Evolutionary conservation across 2,113 vertebrate species (phyloP).

Genomic region (Larimichthys polyactis): DNA sequence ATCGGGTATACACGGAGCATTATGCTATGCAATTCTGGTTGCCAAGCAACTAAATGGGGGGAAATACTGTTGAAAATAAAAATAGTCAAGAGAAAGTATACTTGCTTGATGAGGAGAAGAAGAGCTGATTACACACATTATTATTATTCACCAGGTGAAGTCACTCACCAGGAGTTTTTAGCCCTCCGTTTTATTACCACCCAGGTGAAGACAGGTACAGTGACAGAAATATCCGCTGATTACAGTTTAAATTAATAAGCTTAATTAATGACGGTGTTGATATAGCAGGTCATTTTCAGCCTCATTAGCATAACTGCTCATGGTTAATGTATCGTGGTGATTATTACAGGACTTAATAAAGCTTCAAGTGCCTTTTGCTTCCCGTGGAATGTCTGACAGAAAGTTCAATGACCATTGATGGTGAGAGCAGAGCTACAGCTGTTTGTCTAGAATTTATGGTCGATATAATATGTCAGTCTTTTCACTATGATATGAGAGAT

Average conservation of each 20-base stretch:
- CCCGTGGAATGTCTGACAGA: slow-evolving; percentile 20
- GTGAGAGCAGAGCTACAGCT: neutral
- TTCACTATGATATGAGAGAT: neutral
- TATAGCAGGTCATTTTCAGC: slow-evolving; percentile 49
- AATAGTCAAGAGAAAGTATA: slow-evolving; percentile 46
- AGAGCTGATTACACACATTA: slow-evolving; percentile 21
- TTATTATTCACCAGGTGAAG: slow-evolving; percentile 29
- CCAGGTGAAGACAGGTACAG: slow-evolving; percentile 40
- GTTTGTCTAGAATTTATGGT: slow-evolving; percentile 5
- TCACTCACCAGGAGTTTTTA: slow-evolving; percentile 27
- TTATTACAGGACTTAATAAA: slow-evolving; percentile 52
- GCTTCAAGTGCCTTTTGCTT: slow-evolving; percentile 35
- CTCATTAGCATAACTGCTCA: slow-evolving; percentile 52
- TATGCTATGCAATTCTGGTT: slow-evolving; percentile 58
- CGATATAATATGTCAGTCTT: neutral
- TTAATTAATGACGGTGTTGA: slow-evolving; percentile 60
- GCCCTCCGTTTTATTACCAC: slow-evolving; percentile 31
- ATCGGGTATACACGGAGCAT: slow-evolving; percentile 30
- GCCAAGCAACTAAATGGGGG: slow-evolving; percentile 72
- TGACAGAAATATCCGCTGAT: slow-evolving; percentile 44
- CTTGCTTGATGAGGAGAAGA: slow-evolving; percentile 20
- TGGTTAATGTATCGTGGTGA: slow-evolving; percentile 57
- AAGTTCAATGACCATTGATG: slow-evolving; percentile 14
- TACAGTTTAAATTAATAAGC: slow-evolving; percentile 49
- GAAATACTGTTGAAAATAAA: slow-evolving; percentile 49